Evolutionary conservation across 2,113 vertebrate species (phyloP), one percentile per base, ranked within the genome.

Genomic region (Taurulus bubalis): DNA sequence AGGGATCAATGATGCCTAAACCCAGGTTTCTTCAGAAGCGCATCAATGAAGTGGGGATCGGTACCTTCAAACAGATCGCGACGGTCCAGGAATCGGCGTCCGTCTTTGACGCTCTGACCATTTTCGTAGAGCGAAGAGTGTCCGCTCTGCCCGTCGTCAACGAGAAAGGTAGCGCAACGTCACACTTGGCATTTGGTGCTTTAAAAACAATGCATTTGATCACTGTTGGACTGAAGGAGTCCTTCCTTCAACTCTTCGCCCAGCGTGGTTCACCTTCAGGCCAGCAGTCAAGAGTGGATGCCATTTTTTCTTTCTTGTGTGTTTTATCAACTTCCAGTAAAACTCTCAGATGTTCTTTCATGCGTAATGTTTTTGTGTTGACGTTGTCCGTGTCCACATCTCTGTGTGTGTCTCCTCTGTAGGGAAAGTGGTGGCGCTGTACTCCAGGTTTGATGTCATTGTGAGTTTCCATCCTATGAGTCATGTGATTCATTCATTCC

Each of bases 361-460:
- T 22, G 42, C 9, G 7, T 2, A 15, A 14, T 51, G 34, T 2
- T 3, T 26, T 12, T 51, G 30, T 20, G 4, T 34, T n/a, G n/a
- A n/a, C n/a, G n/a, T n/a, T n/a, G n/a, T n/a, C n/a, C n/a, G 30
- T 59, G 32, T 64, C 30, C 40, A 14, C 24, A 12, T 60, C 16
- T 36, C 2, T 24, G 1, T 70, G 0, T 24, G 0, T 24, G 0
- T 80, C 8, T 47, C 64, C 26, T 70, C 82, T 92, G 2, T 80
- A 99, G 98, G 96, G 45, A 95, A 95, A 90, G 98, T 99, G 1
- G 96, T 99, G 53, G 98, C 97, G 0, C 94, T 99, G 40, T 99
- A 99, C 88, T 99, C 98, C 36, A 94, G 97, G 68, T 99, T 99
- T 6, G 98, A 99, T 2, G 97, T 99, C 69, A 99, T 99, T 86